These are phyloP conservation scores for Callyntrura guangdongensis DNA, from an alignment of 2,888 invertebrate species.

Conservation along the genomic window DNA sequence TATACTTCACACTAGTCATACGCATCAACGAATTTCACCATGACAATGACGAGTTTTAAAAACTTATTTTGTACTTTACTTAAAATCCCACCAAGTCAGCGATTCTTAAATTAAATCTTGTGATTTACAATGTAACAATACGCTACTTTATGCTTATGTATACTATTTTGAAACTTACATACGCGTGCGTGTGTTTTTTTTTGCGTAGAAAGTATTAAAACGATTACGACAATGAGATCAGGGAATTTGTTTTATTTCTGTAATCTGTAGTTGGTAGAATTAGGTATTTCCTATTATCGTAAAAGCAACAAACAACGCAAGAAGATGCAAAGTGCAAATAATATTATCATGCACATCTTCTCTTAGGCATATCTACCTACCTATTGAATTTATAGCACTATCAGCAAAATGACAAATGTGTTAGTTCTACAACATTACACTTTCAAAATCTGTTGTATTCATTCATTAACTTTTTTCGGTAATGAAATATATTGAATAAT, in stretches of 20 bases:
- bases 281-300: too few relatives aligned
- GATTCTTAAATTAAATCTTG: too few relatives aligned
- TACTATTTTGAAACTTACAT: conserved; percentile 3
- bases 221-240: too few relatives aligned
- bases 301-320: too few relatives aligned
- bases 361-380: background rate
- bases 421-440: background rate
- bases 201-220: too few relatives aligned
- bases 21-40: conserved; percentile 32
- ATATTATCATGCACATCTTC: too few relatives aligned
- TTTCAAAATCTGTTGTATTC: conserved; percentile 19
- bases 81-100: background rate
- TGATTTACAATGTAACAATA: too few relatives aligned
- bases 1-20: background rate
- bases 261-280: too few relatives aligned
- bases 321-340: too few relatives aligned
- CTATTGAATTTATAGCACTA: background rate
- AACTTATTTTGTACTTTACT: conserved; percentile 23
- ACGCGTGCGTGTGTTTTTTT: conserved; percentile 7
- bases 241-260: too few relatives aligned
- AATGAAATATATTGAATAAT: background rate
- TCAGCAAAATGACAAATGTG: conserved; percentile 1
- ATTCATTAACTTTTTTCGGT: conserved; percentile 16
- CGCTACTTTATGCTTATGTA: background rate
- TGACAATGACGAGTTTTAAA: conserved; percentile 11